Percentiles rank a stretch among this genome's conserved stretches.
Conservation (phyloP, 2,888 invertebrate genomes). For the Loripinus fragilis region DNA sequence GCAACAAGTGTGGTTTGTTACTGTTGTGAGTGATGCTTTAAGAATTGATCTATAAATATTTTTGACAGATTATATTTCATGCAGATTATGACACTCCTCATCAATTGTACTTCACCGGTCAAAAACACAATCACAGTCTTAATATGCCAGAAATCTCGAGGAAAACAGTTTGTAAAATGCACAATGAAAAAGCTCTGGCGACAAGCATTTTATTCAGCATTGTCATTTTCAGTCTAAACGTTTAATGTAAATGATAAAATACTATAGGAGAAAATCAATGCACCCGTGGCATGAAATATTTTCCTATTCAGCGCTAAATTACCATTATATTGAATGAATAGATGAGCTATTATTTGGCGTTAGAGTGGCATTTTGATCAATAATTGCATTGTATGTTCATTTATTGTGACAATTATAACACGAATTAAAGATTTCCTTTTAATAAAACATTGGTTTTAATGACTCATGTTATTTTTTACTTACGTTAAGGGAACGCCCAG, state of each 20-base stretch:
- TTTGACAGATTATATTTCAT: neutral
- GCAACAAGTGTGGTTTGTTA: no score
- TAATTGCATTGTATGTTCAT: conserved; percentile 47
- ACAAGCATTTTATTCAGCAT: conserved; percentile 21
- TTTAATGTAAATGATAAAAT: conserved; percentile 27
- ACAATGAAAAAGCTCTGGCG: neutral
- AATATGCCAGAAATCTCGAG: neutral
- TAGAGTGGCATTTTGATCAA: conserved; percentile 38
- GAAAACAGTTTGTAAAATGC: neutral
- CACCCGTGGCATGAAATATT: conserved; percentile 26
- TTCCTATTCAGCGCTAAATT: conserved; percentile 41
- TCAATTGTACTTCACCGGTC: neutral
- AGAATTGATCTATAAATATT: neutral
- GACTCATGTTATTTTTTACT: neutral
- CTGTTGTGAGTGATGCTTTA: no score
- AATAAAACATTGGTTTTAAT: conserved; percentile 1
- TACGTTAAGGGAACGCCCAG: no score
- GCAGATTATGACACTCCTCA: neutral
- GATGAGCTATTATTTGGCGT: conserved; percentile 29
- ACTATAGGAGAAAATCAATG: conserved; percentile 45
- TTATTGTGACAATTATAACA: conserved; percentile 59
- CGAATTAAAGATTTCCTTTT: conserved; percentile 38
- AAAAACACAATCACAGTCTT: neutral
- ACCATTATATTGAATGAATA: conserved; percentile 46
- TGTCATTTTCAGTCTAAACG: conserved; percentile 12